Base-by-base conservation (phyloP, 2,797 vertebrate species). In the Lagodon rhomboides region DNA sequence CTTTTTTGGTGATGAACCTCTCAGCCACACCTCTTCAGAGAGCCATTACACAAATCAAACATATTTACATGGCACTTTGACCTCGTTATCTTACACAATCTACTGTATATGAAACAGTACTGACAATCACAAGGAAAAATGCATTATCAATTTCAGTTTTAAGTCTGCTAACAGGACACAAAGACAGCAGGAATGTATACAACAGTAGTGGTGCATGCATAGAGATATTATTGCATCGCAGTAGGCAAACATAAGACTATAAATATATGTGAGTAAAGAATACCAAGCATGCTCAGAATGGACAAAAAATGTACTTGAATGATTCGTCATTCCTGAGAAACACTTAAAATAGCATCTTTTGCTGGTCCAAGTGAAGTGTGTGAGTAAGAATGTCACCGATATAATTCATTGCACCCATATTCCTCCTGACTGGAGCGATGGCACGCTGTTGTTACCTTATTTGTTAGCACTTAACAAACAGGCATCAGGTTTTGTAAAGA, bases 191-290 rank as follows among this genome's bases (percentile, higher is more conserved):
- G 74, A 89, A 84, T 87, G 79, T 81, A 80, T 68, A 85, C 74
- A 87, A 77, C 67, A 81, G 77, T 51, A 86, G 77, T 55, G 80
- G 44, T 82, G 72, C 92, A 93, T 93, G 93, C 91, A 91, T 65
- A 86, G 87, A 81, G 49, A 69, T 84, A 70, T 88, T 83, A 88
- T 91, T 90, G 89, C 90, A 89, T 85, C 63, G 77, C 66, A 80
- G 69, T 73, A 51, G 58, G 64, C 44, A 86, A 70, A 90, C 77
- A 85, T 49, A 67, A 65, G 74, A 56, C 23, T 78, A 65, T 41
- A 78, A 77, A 75, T 81, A 77, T 59, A 73, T 56, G 55, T 23
- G 34, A 34, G 34, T 34, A 34, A 34, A 34, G 34, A 34, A 34
- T 30, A 85, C 60, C 50, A 82, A 83, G 68, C 88, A 93, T 92